These are phyloP conservation scores for Drosophila paracracens DNA, from an alignment of 2,888 invertebrate genomes.

Conservation along the genomic window DNA sequence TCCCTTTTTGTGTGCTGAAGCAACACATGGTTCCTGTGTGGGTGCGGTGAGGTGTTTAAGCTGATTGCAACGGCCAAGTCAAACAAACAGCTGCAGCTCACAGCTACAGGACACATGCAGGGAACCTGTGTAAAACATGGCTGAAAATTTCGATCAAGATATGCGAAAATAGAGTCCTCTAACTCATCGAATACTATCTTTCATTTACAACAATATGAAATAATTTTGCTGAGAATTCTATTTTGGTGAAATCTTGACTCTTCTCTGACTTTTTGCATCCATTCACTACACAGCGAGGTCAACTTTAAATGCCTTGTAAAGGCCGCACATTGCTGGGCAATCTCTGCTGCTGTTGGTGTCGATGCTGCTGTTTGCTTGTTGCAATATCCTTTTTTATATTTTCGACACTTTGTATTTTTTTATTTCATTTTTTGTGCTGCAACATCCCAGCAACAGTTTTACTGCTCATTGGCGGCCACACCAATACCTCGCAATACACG, in stretches of 20 bases:
- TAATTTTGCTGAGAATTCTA: neutral
- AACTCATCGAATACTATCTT: neutral
- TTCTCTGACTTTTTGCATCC: constrained; percentile 4
- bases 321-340: constrained; percentile 11
- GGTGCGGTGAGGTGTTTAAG: constrained; percentile 60
- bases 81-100: constrained; percentile 16
- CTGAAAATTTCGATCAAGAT: too few species aligned
- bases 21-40: constrained; percentile 68
- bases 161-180: neutral
- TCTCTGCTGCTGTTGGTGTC: constrained; percentile 8
- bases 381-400: constrained; percentile 58
- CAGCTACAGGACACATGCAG: neutral
- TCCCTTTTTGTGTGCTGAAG: constrained; percentile 31
- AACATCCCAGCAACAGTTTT: constrained; percentile 75
- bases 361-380: constrained; percentile 18
- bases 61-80: constrained; percentile 50
- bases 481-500: constrained; percentile 33
- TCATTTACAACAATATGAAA: neutral
- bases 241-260: neutral
- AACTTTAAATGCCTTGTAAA: constrained; percentile 12
- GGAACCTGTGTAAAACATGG: constrained; percentile 2
- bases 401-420: constrained; percentile 62
- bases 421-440: constrained; percentile 50
- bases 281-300: constrained; percentile 7
- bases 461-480: constrained; percentile 71